A percentile compares a stretch with the other conserved stretches of the same genome.
These are phyloP conservation scores for Erpetoichthys calabaricus DNA, from an alignment of 2,797 vertebrate genomes.

Conservation along the genomic window DNA sequence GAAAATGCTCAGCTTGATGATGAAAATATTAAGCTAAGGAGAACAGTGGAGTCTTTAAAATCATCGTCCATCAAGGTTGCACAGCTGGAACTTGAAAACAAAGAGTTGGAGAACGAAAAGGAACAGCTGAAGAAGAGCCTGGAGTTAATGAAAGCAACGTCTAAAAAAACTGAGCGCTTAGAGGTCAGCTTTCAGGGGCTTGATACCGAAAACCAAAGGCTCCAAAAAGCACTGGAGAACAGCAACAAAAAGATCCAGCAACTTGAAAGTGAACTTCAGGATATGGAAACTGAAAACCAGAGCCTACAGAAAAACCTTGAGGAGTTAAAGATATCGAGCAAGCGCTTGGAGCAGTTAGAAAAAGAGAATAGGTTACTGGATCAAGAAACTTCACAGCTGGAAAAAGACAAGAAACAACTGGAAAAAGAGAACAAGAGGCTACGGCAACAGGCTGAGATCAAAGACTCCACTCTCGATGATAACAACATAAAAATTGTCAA, in stretches of 20 bases:
- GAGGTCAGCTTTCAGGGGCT: constrained; percentile 93
- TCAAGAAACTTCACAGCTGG: constrained; percentile 81
- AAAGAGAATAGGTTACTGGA: constrained; percentile 84
- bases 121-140: constrained; percentile 76
- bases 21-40: constrained; percentile 80
- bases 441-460: constrained; percentile 88
- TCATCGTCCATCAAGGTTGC: constrained; percentile 67
- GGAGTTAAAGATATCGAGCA: constrained; percentile 92
- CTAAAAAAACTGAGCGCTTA: constrained; percentile 84
- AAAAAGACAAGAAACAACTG: constrained; percentile 91
- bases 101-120: constrained; percentile 83
- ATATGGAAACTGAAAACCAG: constrained; percentile 88
- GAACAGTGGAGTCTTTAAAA: constrained; percentile 69
- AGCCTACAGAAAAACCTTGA: constrained; percentile 78
- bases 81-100: constrained; percentile 81
- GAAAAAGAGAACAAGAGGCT: constrained; percentile 95
- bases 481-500: constrained; percentile 67
- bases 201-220: constrained; percentile 90
- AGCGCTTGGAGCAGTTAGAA: constrained; percentile 85
- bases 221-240: constrained; percentile 90
- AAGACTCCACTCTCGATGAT: constrained; percentile 83
- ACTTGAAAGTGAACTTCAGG: constrained; percentile 79
- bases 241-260: constrained; percentile 92
- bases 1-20: constrained; percentile 84
- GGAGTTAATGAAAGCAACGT: constrained; percentile 83